Conservation (phyloP, 2,797 vertebrate genomes). For the Bovichtus diacanthus region DNA sequence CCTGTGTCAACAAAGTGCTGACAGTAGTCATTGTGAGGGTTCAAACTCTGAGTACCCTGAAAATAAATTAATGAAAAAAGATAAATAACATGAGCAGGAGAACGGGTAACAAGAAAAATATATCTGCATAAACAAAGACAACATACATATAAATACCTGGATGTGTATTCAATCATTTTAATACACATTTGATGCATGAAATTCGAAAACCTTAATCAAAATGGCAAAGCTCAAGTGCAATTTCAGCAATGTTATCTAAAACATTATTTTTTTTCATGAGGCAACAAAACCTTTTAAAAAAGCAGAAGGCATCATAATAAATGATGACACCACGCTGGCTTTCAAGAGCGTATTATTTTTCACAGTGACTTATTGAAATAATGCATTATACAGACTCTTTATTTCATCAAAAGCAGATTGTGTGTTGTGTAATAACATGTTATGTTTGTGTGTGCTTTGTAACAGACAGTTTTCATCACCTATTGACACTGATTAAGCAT, state of each 20-base stretch:
- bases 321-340: not conserved
- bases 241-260: not conserved
- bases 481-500: not conserved
- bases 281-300: not conserved
- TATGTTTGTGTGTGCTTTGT: not conserved
- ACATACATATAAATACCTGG: not conserved
- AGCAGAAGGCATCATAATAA: not conserved
- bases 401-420: not conserved
- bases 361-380: too few species aligned
- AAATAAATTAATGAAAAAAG: slow-evolving; percentile 3
- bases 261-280: not conserved
- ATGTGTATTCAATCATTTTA: not conserved
- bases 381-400: not conserved
- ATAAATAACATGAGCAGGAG: not conserved
- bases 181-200: not conserved
- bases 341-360: not conserved
- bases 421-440: too few species aligned
- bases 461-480: not conserved
- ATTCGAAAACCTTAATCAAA: not conserved
- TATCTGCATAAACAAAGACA: not conserved
- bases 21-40: slow-evolving; percentile 98
- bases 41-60: slow-evolving; percentile 97
- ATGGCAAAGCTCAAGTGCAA: not conserved
- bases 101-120: not conserved
- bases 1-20: slow-evolving; percentile 99